Evolutionary conservation across 1,140 invertebrate genomes (phyloP).

Genomic region (Magallana angulata): DNA sequence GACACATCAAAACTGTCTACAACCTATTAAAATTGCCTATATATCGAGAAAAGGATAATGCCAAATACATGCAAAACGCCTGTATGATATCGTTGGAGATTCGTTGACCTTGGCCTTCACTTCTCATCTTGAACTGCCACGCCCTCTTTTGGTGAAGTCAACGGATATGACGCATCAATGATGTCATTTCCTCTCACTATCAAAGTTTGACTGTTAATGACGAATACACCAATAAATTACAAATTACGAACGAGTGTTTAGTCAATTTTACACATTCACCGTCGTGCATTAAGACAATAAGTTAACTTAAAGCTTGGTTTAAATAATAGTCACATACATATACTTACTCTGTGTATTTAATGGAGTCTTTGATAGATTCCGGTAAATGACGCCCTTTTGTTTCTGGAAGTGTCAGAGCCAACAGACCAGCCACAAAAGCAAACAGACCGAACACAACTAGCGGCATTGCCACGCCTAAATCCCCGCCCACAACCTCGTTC

Average conservation of each 20-base stretch:
- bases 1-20: too few relatives aligned
- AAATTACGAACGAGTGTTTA: background rate
- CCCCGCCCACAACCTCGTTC: constrained; percentile 59
- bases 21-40: too few relatives aligned
- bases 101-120: background rate
- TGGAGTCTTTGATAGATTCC: constrained; percentile 82
- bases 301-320: too few relatives aligned
- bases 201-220: background rate
- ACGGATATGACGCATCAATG: background rate
- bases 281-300: too few relatives aligned
- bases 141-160: background rate
- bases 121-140: background rate
- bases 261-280: background rate
- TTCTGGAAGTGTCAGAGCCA: constrained; percentile 81
- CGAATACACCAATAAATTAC: background rate
- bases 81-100: background rate
- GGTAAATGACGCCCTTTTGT: constrained; percentile 81
- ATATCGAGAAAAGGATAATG: too few relatives aligned
- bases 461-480: constrained; percentile 74
- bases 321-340: too few relatives aligned
- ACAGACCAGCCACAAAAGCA: constrained; percentile 81
- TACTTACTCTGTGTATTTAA: constrained; percentile 66
- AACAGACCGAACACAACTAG: constrained; percentile 83
- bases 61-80: too few relatives aligned
- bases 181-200: background rate